Percentiles rank a stretch among this genome's conserved stretches.
Conservation (phyloP, 2,797 vertebrate species). For the Gymnoscopelus braueri region DNA sequence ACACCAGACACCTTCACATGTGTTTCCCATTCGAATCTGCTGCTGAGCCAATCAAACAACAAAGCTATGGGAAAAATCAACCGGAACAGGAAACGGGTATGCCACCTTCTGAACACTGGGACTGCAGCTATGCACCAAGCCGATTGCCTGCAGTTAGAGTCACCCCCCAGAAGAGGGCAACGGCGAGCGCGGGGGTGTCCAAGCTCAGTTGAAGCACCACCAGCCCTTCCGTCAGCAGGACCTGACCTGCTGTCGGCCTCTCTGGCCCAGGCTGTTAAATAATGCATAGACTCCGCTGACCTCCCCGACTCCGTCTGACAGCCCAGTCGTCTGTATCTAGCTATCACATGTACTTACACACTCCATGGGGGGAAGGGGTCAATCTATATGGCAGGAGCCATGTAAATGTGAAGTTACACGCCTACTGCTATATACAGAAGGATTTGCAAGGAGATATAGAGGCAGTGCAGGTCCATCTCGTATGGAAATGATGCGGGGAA, state of each 20-base stretch:
- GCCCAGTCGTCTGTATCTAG: conserved; percentile 46
- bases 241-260: conserved; percentile 52
- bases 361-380: conserved; percentile 38
- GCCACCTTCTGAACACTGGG: no score
- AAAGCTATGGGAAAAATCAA: no score
- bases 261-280: conserved; percentile 53
- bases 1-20: no score
- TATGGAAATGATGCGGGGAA: not conserved
- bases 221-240: conserved; percentile 43
- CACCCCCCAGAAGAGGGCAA: conserved; percentile 47
- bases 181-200: not conserved
- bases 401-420: conserved; percentile 46
- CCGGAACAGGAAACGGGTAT: no score
- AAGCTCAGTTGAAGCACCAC: not conserved
- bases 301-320: conserved; percentile 54
- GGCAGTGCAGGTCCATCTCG: not conserved
- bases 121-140: no score
- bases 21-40: no score
- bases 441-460: conserved; percentile 10
- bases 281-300: conserved; percentile 64
- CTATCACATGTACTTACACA: conserved; percentile 58
- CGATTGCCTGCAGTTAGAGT: not conserved
- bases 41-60: no score
- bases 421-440: not conserved
- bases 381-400: conserved; percentile 41